Conservation (phyloP, 1,140 invertebrate genomes). For the Babylonia areolata region DNA sequence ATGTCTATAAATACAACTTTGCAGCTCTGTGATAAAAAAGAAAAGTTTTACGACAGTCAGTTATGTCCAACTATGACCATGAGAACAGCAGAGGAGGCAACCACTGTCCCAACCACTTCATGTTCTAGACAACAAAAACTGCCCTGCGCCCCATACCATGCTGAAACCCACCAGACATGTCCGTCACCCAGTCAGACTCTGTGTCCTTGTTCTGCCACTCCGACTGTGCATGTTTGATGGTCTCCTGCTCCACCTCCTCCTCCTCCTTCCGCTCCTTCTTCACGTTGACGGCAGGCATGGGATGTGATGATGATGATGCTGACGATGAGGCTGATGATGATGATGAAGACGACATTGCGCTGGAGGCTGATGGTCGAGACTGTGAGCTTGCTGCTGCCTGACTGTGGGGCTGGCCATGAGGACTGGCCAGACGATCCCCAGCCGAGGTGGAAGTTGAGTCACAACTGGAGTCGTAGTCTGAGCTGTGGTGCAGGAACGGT, state of each 20-base stretch:
- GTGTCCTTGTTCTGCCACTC: not conserved
- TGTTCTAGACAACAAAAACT: no score
- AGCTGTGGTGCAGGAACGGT: not conserved
- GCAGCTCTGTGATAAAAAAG: no score
- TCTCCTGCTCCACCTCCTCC: not conserved
- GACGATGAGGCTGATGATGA: not conserved
- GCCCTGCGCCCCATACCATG: no score
- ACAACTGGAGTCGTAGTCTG: conserved; percentile 26
- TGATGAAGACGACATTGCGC: not conserved
- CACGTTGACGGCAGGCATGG: not conserved
- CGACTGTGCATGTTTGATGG: not conserved
- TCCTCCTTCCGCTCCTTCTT: not conserved
- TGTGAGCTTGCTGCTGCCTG: not conserved
- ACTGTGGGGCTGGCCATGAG: not conserved
- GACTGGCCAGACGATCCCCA: not conserved
- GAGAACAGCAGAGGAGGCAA: no score
- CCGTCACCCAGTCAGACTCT: conserved; percentile 6
- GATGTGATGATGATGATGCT: not conserved
- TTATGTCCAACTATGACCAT: no score
- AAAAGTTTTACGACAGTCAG: no score
- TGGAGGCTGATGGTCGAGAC: not conserved
- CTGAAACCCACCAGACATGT: not conserved
- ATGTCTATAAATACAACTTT: no score
- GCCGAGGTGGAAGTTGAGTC: not conserved
- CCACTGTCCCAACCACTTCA: no score